These are phyloP conservation scores for Perca schrenkii DNA, from an alignment of 2,113 vertebrate species.

Conservation along the genomic window DNA sequence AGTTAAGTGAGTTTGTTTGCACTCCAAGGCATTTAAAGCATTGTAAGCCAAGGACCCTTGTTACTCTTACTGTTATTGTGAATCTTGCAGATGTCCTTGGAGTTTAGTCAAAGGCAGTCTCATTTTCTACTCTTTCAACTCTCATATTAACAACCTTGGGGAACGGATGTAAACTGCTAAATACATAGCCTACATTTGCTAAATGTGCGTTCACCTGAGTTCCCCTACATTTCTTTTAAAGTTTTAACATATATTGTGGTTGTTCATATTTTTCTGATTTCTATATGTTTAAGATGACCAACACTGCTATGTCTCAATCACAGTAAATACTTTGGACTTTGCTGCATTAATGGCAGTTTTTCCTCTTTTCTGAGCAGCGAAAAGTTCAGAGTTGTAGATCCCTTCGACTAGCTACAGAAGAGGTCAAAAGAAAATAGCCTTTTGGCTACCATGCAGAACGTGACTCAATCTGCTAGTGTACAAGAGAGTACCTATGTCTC, in stretches of 20 bases:
- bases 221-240: too few relatives aligned
- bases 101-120: background rate
- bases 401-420: slow-evolving; percentile 10
- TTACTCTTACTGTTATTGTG: slow-evolving; percentile 5
- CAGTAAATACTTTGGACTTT: slow-evolving; percentile 10
- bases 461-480: slow-evolving; percentile 33
- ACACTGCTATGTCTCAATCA: background rate
- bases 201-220: too few relatives aligned
- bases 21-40: background rate
- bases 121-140: background rate
- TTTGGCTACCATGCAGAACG: slow-evolving; percentile 8
- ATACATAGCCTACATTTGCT: too few relatives aligned
- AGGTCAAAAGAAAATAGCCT: slow-evolving; percentile 24
- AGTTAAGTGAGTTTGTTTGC: background rate
- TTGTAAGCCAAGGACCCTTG: background rate
- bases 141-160: background rate
- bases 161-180: background rate
- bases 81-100: background rate
- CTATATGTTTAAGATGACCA: background rate
- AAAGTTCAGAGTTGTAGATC: slow-evolving; percentile 28
- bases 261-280: background rate
- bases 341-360: slow-evolving; percentile 8
- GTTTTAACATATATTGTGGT: too few relatives aligned
- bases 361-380: slow-evolving; percentile 11
- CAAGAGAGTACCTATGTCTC: slow-evolving; percentile 14